Evolutionary conservation across 2,888 invertebrate species (phyloP).

Genomic region (Pyrrhia umbra): DNA sequence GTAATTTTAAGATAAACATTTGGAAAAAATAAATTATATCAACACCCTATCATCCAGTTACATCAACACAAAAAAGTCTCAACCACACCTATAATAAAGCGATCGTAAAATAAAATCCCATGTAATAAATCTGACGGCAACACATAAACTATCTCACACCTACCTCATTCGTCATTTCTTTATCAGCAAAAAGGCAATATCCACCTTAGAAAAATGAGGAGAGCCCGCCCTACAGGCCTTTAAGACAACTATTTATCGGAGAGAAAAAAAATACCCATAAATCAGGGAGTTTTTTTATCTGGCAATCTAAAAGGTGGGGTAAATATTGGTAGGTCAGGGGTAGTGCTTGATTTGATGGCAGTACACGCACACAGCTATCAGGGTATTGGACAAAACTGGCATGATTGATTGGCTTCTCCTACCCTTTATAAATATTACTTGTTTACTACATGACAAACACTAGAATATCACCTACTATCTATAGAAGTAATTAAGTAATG

Average conservation of each 20-base stretch:
- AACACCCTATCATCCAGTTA: conserved; percentile 33
- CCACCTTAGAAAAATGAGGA: conserved; percentile 85
- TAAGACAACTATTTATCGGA: conserved; percentile 88
- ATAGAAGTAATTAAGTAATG: too few relatives aligned
- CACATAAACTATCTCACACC: conserved; percentile 77
- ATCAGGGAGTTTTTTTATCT: conserved; percentile 84
- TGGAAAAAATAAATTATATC: too few relatives aligned
- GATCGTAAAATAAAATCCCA: conserved; percentile 68
- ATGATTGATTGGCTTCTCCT: conserved; percentile 3
- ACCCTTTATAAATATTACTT: not conserved
- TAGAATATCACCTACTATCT: too few relatives aligned
- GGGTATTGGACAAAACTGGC: conserved; percentile 15
- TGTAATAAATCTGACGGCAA: conserved; percentile 61
- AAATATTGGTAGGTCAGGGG: conserved; percentile 66
- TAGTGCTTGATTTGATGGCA: conserved; percentile 55
- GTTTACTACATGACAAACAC: not conserved
- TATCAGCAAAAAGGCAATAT: conserved; percentile 86
- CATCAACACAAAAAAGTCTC: conserved; percentile 31
- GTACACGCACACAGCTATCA: conserved; percentile 6
- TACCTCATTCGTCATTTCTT: conserved; percentile 84
- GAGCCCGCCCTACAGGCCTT: conserved; percentile 79
- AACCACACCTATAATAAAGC: conserved; percentile 72
- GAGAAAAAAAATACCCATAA: conserved; percentile 78
- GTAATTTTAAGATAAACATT: too few relatives aligned
- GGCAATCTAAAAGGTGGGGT: conserved; percentile 80